A percentile compares a stretch with the other conserved stretches of the same genome.
These are phyloP conservation scores for Scortum barcoo DNA, from an alignment of 2,113 vertebrate species.

Conservation along the genomic window DNA sequence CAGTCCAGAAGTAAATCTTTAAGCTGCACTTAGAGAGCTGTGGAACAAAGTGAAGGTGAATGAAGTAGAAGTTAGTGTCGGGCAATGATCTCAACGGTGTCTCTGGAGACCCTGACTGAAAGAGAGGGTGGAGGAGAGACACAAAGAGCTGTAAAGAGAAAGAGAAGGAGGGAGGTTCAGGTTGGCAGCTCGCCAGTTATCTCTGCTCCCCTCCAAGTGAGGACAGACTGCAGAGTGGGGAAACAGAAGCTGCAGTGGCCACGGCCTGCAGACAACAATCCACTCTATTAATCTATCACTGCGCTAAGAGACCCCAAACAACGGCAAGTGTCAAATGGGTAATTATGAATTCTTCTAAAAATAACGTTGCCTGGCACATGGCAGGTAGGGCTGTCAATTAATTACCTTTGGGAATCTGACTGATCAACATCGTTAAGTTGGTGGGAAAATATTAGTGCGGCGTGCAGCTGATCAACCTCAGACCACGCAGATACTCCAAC, in stretches of 20 bases:
- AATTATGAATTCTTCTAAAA: constrained; percentile 9
- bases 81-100: constrained; percentile 54
- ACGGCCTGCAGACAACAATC: constrained; percentile 39
- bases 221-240: constrained; percentile 55
- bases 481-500: background rate
- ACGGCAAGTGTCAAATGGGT: background rate
- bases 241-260: constrained; percentile 61
- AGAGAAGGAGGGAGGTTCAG: constrained; percentile 27
- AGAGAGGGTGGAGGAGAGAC: constrained; percentile 43
- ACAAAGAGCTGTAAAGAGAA: constrained; percentile 40
- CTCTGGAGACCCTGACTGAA: constrained; percentile 49
- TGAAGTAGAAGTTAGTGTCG: constrained; percentile 34
- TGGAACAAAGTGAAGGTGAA: constrained; percentile 32
- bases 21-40: constrained; percentile 21
- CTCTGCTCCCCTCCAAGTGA: constrained; percentile 49
- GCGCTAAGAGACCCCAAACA: background rate
- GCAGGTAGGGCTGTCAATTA: too few species aligned
- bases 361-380: too few species aligned
- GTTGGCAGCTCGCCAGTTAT: constrained; percentile 64
- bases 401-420: background rate
- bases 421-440: background rate
- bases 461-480: background rate
- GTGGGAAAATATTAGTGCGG: background rate
- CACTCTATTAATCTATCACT: background rate
- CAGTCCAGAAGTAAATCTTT: constrained; percentile 4